Evolutionary conservation across 2,113 vertebrate species (phyloP).

Genomic region (Apodemus sylvaticus): DNA sequence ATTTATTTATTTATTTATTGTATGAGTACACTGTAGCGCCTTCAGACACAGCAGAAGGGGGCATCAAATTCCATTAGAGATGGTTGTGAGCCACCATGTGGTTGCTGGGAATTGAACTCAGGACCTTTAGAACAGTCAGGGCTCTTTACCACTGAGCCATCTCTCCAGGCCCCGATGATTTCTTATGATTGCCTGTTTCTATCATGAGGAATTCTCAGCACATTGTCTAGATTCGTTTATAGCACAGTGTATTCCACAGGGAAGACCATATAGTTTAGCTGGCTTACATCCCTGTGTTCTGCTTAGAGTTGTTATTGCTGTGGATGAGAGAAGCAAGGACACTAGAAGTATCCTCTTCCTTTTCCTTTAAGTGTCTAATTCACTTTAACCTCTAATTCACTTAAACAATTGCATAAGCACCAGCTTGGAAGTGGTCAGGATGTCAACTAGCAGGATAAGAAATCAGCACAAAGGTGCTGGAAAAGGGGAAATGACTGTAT

Average conservation of each 20-base stretch:
- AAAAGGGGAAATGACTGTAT: conserved; percentile 6
- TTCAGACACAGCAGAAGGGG: no score
- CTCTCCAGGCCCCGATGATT: background rate
- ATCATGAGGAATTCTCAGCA: background rate
- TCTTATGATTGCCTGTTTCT: background rate
- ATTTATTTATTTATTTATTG: no score
- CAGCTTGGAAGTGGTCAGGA: background rate
- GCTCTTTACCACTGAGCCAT: no score
- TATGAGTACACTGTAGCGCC: no score
- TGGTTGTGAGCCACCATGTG: no score
- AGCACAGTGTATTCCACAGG: background rate
- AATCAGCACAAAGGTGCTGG: background rate
- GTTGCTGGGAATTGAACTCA: no score
- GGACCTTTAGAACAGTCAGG: no score
- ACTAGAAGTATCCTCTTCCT: background rate
- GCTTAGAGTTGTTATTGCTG: background rate
- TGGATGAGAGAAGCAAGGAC: background rate
- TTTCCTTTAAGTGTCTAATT: background rate
- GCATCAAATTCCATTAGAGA: no score
- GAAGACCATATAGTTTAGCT: background rate
- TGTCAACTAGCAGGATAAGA: background rate
- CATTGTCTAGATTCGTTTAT: background rate
- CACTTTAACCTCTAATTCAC: conserved; percentile 20
- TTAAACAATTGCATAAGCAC: background rate
- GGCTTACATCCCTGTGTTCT: background rate